Evolutionary conservation across 2,888 invertebrate species (phyloP), one percentile per base, ranked within the genome.

Genomic region (Eurois occulta): DNA sequence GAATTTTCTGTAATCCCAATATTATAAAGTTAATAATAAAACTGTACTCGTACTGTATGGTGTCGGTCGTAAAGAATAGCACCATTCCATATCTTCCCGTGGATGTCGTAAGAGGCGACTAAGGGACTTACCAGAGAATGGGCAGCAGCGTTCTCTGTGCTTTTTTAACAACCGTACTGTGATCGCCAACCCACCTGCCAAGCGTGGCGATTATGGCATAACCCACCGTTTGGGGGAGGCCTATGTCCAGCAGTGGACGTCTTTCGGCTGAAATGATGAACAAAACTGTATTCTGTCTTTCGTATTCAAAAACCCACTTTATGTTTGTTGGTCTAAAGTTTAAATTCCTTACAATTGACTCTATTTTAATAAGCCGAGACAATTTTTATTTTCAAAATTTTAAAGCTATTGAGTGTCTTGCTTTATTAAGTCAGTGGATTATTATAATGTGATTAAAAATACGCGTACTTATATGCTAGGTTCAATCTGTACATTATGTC

Each of bases 401-500:
- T 5, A 24, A 41, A 41, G 13, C 13, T 2, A 13, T 43, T 35
- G 21, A 21, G 10, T 35, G 8, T 43, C 13, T 46, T 32, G 18
- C 7, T 1, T 58, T 21, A 58, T 68, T 78, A 16, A 48, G 32
- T 55, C 7, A 41, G n/a, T 68, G 10, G 58, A 28, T 58, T 41
- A 41, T 70, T n/a, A 55, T 48, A 84, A 60, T 72, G 62, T 77
- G 68, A 85, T 83, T 77, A 2, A 62, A 77, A 85, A 85, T 52
- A 72, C 71, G 71, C 60, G 73, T 62, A 73, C 43, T 21, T 64
- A 41, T 68, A 69, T 60, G 24, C 16, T 82, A 84, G 68, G 24
- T 80, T 72, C 28, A 79, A 81, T 64, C n/a, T 83, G 83, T 83
- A 83, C 46, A 85, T 81, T 65, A 75, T 28, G 2, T 48, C 21